Percentiles rank a stretch among this genome's conserved stretches.
phyloP scores from a whole-genome alignment of 2,113 vertebrate genomes.

The Zapornia atra region DNA sequence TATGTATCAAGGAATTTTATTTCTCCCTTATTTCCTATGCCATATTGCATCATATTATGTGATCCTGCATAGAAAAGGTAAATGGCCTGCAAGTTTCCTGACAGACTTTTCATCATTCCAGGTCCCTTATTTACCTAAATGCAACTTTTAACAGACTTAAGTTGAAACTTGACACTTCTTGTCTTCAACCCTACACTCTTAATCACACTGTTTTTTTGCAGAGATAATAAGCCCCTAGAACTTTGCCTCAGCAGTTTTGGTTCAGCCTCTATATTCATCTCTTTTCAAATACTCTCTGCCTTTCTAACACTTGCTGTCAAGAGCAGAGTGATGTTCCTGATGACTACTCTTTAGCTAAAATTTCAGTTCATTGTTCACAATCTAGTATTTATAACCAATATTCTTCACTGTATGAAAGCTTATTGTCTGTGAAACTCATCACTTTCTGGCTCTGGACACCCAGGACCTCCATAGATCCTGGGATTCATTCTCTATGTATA shows the following conservation, averaged over 20 bases:
- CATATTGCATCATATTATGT: background rate
- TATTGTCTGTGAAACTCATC: background rate
- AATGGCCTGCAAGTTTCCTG: background rate
- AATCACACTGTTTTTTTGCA: background rate
- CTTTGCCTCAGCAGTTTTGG: background rate
- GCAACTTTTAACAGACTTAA: background rate
- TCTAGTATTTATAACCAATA: background rate
- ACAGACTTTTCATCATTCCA: background rate
- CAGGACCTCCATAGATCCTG: background rate
- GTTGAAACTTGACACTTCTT: background rate
- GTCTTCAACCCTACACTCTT: background rate
- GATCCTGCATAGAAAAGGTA: background rate
- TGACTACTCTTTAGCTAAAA: background rate
- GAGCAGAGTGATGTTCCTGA: background rate
- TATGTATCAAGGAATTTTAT: background rate
- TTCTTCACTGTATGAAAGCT: background rate
- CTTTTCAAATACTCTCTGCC: background rate
- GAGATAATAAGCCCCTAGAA: constrained; percentile 10
- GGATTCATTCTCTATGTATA: background rate
- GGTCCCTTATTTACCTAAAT: background rate
- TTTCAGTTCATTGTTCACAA: background rate
- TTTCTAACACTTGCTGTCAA: background rate
- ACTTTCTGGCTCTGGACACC: background rate
- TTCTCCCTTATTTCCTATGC: constrained; percentile 13
- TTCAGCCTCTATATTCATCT: background rate